Conservation (phyloP, 2,888 invertebrate species). For the Parnassius glacialis region DNA sequence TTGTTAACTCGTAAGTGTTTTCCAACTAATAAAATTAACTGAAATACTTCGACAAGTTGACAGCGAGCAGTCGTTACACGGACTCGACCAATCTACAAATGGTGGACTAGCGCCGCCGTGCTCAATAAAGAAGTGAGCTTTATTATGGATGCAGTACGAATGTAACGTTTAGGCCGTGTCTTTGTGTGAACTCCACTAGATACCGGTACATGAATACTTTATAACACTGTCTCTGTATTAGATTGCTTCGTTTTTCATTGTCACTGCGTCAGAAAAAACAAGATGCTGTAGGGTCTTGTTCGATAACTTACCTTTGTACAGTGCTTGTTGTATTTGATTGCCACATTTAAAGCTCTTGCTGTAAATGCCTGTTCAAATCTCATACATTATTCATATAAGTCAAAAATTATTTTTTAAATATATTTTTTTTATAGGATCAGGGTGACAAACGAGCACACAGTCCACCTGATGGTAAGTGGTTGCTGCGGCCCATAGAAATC, state of each 20-base stretch:
- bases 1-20: conserved; percentile 11
- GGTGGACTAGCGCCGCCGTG: background rate
- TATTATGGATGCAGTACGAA: conserved; percentile 10
- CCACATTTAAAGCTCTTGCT: no score
- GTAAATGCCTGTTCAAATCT: no score
- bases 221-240: conserved; percentile 7
- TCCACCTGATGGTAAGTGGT: no score
- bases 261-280: background rate
- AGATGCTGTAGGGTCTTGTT: background rate
- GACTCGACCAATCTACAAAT: conserved; percentile 7
- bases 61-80: conserved; percentile 4
- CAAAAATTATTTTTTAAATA: no score
- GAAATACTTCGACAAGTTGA: conserved; percentile 14
- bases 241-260: conserved; percentile 13
- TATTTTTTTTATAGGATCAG: no score
- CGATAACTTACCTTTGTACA: background rate
- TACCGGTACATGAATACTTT: conserved; percentile 17
- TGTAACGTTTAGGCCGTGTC: conserved; percentile 1
- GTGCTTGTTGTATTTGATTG: no score
- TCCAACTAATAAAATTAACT: conserved; percentile 18
- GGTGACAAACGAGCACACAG: no score
- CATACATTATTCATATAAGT: no score
- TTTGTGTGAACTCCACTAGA: conserved; percentile 3
- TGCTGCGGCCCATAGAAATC: no score
- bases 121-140: conserved; percentile 6